These are phyloP conservation scores for Samia ricini DNA, from an alignment of 1,140 invertebrate genomes.

Conservation along the genomic window DNA sequence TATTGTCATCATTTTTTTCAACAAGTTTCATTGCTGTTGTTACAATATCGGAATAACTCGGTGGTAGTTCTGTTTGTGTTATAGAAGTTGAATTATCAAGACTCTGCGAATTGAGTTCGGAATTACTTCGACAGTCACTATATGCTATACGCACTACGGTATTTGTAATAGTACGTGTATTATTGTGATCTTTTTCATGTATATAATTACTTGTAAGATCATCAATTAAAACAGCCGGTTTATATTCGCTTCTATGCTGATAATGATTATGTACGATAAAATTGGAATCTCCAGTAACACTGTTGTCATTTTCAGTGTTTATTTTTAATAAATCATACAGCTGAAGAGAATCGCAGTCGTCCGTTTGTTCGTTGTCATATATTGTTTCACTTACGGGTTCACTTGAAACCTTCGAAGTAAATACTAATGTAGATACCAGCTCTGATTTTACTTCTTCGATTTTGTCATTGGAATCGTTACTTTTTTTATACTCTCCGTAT, in stretches of 20 bases:
- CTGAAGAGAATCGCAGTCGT: slow-evolving; percentile 60
- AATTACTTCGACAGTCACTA: background rate
- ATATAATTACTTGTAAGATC: background rate
- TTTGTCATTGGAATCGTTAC: slow-evolving; percentile 36
- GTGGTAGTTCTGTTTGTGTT: background rate
- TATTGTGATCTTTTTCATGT: background rate
- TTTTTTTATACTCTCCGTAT: slow-evolving; percentile 56
- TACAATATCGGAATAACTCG: background rate
- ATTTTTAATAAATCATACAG: slow-evolving; percentile 34
- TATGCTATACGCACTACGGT: slow-evolving; percentile 11
- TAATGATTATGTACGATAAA: background rate
- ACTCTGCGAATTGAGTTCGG: background rate
- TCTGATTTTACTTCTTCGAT: background rate
- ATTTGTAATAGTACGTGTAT: slow-evolving; percentile 5
- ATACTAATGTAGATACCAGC: background rate
- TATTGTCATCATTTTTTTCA: background rate
- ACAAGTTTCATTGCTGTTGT: slow-evolving; percentile 1
- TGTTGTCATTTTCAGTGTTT: background rate
- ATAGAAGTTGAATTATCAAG: background rate
- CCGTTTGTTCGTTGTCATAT: slow-evolving; percentile 48
- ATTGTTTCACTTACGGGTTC: slow-evolving; percentile 11
- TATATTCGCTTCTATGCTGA: background rate
- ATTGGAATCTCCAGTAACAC: background rate
- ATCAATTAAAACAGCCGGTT: background rate
- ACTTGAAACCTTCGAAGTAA: slow-evolving; percentile 7